These are phyloP conservation scores for Uromys caudimaculatus DNA, from an alignment of 2,797 vertebrate genomes.

Conservation along the genomic window DNA sequence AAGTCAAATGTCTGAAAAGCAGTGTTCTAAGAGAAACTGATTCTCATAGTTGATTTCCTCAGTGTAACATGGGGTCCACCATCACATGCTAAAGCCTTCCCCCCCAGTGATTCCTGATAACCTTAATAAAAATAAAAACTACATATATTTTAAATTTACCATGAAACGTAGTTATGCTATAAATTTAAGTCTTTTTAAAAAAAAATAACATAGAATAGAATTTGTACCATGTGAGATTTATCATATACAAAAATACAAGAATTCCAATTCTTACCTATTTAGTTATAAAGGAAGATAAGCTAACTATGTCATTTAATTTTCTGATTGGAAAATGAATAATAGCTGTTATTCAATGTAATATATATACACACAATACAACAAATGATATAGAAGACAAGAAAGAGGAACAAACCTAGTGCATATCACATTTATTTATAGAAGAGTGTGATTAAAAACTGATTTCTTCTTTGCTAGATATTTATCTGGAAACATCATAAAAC, in stretches of 20 bases:
- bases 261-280: slow-evolving; percentile 52
- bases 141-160: neutral
- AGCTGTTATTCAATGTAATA: neutral
- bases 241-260: neutral
- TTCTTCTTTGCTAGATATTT: neutral
- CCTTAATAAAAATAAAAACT: neutral
- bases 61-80: neutral
- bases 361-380: neutral
- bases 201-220: neutral
- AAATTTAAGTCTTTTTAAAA: neutral
- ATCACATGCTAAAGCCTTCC: neutral
- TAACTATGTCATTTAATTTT: neutral
- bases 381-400: neutral
- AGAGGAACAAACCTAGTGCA: neutral
- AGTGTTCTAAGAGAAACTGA: neutral
- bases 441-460: slow-evolving; percentile 28
- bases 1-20: neutral
- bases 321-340: slow-evolving; percentile 3
- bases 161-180: neutral
- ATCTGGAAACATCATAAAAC: neutral
- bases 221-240: neutral
- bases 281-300: slow-evolving; percentile 61
- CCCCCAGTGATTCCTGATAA: neutral
- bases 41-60: neutral
- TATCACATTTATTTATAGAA: slow-evolving; percentile 42